Conservation (phyloP, 2,797 vertebrate genomes). For the Rhabdophis nuchalis region DNA sequence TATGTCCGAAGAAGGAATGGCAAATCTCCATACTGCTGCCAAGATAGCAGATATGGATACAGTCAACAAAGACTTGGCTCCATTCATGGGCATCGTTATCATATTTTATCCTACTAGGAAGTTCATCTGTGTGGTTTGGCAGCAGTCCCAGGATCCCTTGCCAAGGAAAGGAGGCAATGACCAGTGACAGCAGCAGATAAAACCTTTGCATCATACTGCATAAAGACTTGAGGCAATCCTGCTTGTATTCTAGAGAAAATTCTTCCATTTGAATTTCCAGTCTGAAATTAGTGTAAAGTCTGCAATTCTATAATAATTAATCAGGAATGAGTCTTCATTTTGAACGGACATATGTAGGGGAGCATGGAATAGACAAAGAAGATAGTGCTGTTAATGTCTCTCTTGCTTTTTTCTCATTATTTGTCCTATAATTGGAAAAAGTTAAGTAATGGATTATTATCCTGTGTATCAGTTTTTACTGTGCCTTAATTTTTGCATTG, state of each 20-base stretch:
- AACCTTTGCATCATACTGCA: neutral
- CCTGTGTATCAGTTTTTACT: neutral
- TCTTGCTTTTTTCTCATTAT: neutral
- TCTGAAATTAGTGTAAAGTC: neutral
- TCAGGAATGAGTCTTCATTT: neutral
- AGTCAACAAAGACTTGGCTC: neutral
- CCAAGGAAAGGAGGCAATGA: neutral
- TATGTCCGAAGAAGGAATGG: neutral
- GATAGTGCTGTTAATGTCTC: no score
- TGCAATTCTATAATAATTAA: neutral
- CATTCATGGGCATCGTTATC: neutral
- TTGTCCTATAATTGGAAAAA: neutral
- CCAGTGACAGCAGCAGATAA: neutral
- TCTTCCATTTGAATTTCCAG: neutral
- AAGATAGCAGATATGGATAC: neutral
- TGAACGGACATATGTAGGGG: neutral
- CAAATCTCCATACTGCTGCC: neutral
- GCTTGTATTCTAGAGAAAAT: neutral
- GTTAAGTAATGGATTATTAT: neutral
- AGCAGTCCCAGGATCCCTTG: neutral
- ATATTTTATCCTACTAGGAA: neutral
- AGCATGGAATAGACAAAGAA: neutral
- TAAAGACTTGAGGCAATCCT: neutral
- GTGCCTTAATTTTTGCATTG: slow-evolving; percentile 16
- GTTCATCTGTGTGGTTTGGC: neutral